These are phyloP conservation scores for Caenorhabditis sp. DNA, from an alignment of 2,888 invertebrate genomes.

Conservation along the genomic window DNA sequence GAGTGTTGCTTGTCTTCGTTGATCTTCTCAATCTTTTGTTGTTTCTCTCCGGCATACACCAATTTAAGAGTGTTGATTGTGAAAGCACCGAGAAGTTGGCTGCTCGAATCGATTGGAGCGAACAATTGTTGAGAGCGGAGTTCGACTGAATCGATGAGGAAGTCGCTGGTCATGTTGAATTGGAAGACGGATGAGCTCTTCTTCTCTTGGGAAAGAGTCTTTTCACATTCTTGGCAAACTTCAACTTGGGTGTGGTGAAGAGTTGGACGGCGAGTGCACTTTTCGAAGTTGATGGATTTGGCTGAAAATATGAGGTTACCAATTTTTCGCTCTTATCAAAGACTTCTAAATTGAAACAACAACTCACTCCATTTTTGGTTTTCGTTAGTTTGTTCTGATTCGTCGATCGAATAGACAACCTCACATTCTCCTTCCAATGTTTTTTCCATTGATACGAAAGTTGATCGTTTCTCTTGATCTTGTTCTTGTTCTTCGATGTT, in stretches of 20 bases:
- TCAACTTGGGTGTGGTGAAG: conserved; percentile 31
- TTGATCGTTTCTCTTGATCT: conserved; percentile 26
- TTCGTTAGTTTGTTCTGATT: conserved; percentile 12
- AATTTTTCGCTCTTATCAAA: too few relatives aligned
- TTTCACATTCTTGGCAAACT: conserved; percentile 40
- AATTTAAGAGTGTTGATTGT: conserved; percentile 50
- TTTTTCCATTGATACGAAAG: conserved; percentile 35
- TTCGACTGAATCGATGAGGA: conserved; percentile 51
- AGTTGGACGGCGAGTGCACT: conserved; percentile 60
- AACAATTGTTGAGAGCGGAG: conserved; percentile 60
- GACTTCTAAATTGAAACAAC: not conserved
- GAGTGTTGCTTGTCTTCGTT: conserved; percentile 29
- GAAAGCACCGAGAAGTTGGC: conserved; percentile 42
- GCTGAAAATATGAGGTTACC: conserved; percentile 9
- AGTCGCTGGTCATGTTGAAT: conserved; percentile 54
- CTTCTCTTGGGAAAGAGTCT: conserved; percentile 37
- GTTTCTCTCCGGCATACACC: conserved; percentile 36
- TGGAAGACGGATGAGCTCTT: conserved; percentile 50
- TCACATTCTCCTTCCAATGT: conserved; percentile 67
- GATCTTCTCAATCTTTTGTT: conserved; percentile 36
- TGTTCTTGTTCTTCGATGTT: conserved; percentile 18
- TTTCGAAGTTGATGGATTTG: conserved; percentile 72
- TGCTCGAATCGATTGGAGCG: conserved; percentile 40
- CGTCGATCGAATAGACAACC: conserved; percentile 48
- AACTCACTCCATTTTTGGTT: conserved; percentile 24